Evolutionary conservation across 2,888 invertebrate genomes (phyloP), one percentile per base, ranked within the genome.

Genomic region (Caenorhabditis angaria): DNA sequence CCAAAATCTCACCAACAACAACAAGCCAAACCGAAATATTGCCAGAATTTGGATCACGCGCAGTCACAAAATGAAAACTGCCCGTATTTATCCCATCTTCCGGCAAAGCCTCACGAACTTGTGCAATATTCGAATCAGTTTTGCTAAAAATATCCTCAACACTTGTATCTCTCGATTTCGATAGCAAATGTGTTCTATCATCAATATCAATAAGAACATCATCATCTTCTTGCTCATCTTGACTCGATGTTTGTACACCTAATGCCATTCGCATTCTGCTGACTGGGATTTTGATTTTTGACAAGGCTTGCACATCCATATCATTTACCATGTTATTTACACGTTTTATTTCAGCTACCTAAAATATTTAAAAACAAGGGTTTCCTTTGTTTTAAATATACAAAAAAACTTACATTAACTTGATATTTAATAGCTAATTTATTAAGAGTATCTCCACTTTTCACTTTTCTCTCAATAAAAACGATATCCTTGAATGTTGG

Each of bases 11-110:
- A 67, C 69, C 70, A 1, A 75, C 3, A 27, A 78, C 32, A 29
- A 78, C 63, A 20, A 72, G 47, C 72, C 72, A 75, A 22, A 72
- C 70, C 0, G 77, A 73, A 50, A 72, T 54, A 1, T 56, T 50
- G 1, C 63, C 60, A 5, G 77, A 70, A 50, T 81, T 80, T 6
- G 86, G 86, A 1, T 82, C 78, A 6, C 82, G 76, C n/a, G 86
- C 86, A 57, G 86, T 84, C 24, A 86, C 78, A 65, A 86, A 86
- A 68, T 86, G 86, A 61, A 85, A 86, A 0, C 82, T 77, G 55
- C 69, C 73, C 20, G 70, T 27, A 4, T 51, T 65, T 10, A 67
- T 48, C 8, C 76, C 71, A 27, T 76, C 73, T 65, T 77, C 78
- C 10, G 81, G 79, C 5, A 82, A 64, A 2, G 76, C 70, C 14